Base-by-base conservation (phyloP, 2,888 invertebrate species). In the Watsonalla cultraria region DNA sequence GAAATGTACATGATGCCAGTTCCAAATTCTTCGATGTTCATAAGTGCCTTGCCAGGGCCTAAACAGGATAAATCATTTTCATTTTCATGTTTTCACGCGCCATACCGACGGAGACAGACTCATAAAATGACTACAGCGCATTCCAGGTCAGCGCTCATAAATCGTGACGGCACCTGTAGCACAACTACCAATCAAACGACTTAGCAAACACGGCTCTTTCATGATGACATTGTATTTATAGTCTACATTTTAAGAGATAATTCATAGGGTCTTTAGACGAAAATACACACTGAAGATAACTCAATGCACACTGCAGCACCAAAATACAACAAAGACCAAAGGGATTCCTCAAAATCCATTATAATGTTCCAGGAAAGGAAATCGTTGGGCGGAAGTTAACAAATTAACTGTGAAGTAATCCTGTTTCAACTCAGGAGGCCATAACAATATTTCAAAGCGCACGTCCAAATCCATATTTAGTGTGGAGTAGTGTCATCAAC, bases 341-440 rank as follows among this genome's bases (percentile, higher is more conserved):
- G 51, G 51, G 61, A 39, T 60, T 64, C 63, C 55, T 58, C 58
- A 56, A 57, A 65, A 65, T 54, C 58, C 66, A 62, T 64, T 65
- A 69, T 59, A 57, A 54, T 59, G 52, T 53, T 69, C 66, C 52
- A 46, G 59, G 66, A 70, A 70, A 62, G 65, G 66, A 65, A 64
- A 39, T 49, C 49, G 49, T 49, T 24, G 37, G 47, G 9, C 42
- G 53, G 51, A 57, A 46, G 52, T 56, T 54, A 55, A 58, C 60
- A 59, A 55, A 64, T 61, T 60, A 64, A 55, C 55, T 54, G 57
- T 55, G 58, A 60, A 59, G 56, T 56, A 54, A 64, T 60, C 57
- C 57, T 53, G 35, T 51, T 51, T 37, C 37, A 47, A 47, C 50
- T 37, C 51, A 51, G 54, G 45, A 53, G 54, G 56, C 57, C 51